phyloP scores from a whole-genome alignment of 2,888 invertebrate genomes.

The Steinernema carpocapsae region DNA sequence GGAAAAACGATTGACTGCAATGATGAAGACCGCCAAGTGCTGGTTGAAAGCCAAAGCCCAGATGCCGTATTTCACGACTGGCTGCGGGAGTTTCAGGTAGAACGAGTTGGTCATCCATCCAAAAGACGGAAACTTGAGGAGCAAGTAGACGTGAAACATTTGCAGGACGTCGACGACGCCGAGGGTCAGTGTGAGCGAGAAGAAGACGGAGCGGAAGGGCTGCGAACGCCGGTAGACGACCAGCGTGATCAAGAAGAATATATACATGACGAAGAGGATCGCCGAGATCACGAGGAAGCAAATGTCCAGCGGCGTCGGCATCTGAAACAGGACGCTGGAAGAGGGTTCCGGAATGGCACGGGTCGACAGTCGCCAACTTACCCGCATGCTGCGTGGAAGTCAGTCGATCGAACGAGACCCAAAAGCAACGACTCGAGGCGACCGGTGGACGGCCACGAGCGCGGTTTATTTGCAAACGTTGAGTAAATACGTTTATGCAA shows the following conservation, averaged over 20 bases:
- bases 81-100: slow-evolving; percentile 34
- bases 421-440: neutral
- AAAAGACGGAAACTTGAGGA: slow-evolving; percentile 39
- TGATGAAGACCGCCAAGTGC: slow-evolving; percentile 39
- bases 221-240: slow-evolving; percentile 33
- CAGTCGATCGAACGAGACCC: neutral
- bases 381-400: slow-evolving; percentile 9
- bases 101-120: slow-evolving; percentile 39
- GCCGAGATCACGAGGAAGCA: slow-evolving; percentile 39
- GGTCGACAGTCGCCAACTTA: neutral
- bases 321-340: neutral
- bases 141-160: slow-evolving; percentile 37
- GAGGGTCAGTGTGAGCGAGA: slow-evolving; percentile 37
- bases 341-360: neutral
- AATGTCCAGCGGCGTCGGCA: slow-evolving; percentile 36
- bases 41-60: slow-evolving; percentile 39
- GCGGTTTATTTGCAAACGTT: slow-evolving; percentile 31
- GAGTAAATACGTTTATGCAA: slow-evolving; percentile 28
- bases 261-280: slow-evolving; percentile 36
- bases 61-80: slow-evolving; percentile 37
- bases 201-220: slow-evolving; percentile 38
- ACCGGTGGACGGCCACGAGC: neutral
- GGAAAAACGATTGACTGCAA: slow-evolving; percentile 38
- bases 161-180: slow-evolving; percentile 40
- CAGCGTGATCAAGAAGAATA: slow-evolving; percentile 37